Conservation (phyloP, 2,888 invertebrate species). For the Limnephilus marmoratus region DNA sequence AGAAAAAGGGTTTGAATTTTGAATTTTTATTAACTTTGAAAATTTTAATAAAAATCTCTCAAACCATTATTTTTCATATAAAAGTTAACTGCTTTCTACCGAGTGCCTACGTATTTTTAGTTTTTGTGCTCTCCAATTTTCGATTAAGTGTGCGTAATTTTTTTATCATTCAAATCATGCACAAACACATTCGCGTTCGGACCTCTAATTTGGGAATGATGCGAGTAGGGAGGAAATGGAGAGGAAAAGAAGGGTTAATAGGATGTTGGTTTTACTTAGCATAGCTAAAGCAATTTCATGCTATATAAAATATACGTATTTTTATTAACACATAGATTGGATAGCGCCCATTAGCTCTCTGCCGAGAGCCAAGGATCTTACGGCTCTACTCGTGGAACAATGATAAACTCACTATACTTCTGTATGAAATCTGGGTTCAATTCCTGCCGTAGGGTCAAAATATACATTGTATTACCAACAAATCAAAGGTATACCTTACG, state of each 20-base stretch:
- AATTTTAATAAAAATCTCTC: not conserved
- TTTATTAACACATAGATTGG: not conserved
- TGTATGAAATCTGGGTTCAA: not conserved
- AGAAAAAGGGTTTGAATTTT: constrained; percentile 21
- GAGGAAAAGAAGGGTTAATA: not conserved
- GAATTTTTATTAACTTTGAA: not conserved
- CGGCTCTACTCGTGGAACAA: not conserved
- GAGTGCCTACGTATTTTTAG: not conserved
- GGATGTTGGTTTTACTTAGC: too few relatives aligned
- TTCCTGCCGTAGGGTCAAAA: not conserved
- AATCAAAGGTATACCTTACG: not conserved
- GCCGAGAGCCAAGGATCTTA: not conserved
- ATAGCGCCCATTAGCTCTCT: not conserved
- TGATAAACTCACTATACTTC: not conserved
- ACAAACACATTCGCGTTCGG: not conserved
- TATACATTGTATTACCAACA: not conserved
- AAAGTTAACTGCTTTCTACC: not conserved
- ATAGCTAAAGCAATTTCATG: too few relatives aligned
- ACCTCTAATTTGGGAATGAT: not conserved
- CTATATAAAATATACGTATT: not conserved
- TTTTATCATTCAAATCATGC: too few relatives aligned
- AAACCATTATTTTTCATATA: not conserved
- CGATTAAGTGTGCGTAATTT: too few relatives aligned
- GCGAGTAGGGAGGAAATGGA: not conserved
- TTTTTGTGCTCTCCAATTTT: too few relatives aligned